phyloP scores from a whole-genome alignment of 2,888 invertebrate species.

The Unio delphinus region DNA sequence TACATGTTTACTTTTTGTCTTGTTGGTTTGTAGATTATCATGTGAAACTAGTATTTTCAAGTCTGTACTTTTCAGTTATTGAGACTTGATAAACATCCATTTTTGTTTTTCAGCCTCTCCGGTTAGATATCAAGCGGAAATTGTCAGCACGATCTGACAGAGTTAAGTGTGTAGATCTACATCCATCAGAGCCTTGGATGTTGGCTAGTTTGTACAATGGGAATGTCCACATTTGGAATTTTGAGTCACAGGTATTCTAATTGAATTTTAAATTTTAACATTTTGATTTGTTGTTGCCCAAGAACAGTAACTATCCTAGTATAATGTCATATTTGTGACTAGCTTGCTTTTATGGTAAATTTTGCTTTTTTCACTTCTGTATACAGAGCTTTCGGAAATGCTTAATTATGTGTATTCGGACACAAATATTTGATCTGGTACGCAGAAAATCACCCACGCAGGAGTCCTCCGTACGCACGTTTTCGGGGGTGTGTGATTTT shows the following conservation, averaged over 20 bases:
- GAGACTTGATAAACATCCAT: background rate
- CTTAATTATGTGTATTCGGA: too few relatives aligned
- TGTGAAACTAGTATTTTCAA: background rate
- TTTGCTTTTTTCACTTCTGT: too few relatives aligned
- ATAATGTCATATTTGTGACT: too few relatives aligned
- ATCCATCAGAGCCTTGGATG: conserved; percentile 99
- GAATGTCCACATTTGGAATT: conserved; percentile 99
- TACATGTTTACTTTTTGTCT: too few relatives aligned
- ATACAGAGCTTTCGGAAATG: too few relatives aligned
- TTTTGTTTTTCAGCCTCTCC: conserved; percentile 80
- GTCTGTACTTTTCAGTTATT: background rate
- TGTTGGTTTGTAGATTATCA: too few relatives aligned
- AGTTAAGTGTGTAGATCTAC: conserved; percentile 97
- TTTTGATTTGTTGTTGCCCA: background rate
- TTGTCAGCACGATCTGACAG: conserved; percentile 97
- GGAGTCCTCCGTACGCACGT: too few relatives aligned
- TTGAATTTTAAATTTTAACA: background rate
- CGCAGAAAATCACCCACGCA: too few relatives aligned
- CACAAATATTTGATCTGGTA: too few relatives aligned
- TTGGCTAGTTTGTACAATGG: conserved; percentile 98
- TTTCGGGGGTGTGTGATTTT: too few relatives aligned
- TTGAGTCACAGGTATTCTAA: conserved; percentile 84
- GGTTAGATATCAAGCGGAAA: conserved; percentile 98
- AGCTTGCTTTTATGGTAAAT: too few relatives aligned
- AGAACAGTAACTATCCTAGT: background rate